phyloP scores from a whole-genome alignment of 2,797 vertebrate genomes.

The Acanthiza pusilla region DNA sequence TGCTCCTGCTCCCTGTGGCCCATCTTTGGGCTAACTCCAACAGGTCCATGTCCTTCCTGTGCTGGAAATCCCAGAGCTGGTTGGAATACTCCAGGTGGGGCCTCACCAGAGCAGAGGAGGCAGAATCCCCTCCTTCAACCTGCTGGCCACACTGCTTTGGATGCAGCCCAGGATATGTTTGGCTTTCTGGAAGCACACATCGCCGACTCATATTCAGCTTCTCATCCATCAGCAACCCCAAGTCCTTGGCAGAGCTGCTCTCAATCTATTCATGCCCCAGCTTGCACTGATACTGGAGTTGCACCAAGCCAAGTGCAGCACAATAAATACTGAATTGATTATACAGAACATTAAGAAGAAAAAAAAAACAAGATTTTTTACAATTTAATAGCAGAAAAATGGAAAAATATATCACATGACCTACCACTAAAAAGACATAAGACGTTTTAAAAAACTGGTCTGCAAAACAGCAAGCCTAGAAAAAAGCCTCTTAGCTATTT shows the following conservation, averaged over 20 bases:
- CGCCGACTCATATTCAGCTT: rapidly evolving
- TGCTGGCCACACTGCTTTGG: background rate
- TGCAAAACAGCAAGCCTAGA: background rate
- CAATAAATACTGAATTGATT: background rate
- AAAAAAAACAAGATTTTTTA: background rate
- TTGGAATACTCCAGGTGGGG: background rate
- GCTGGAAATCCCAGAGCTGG: background rate
- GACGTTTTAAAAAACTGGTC: background rate
- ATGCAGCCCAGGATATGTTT: background rate
- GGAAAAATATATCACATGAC: background rate
- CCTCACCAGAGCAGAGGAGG: background rate
- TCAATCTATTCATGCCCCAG: background rate
- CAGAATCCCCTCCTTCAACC: background rate
- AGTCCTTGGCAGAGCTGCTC: background rate
- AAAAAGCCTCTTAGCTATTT: background rate
- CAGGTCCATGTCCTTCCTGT: background rate
- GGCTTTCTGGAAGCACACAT: background rate
- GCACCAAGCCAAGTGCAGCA: background rate
- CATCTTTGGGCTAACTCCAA: background rate
- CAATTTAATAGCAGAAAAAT: background rate
- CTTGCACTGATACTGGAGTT: background rate
- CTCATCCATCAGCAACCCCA: background rate
- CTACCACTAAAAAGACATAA: background rate
- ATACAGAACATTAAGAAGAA: background rate
- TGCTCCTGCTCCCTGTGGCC: background rate